Conservation (phyloP, 1,140 invertebrate genomes). For the Drosophila mauritiana region DNA sequence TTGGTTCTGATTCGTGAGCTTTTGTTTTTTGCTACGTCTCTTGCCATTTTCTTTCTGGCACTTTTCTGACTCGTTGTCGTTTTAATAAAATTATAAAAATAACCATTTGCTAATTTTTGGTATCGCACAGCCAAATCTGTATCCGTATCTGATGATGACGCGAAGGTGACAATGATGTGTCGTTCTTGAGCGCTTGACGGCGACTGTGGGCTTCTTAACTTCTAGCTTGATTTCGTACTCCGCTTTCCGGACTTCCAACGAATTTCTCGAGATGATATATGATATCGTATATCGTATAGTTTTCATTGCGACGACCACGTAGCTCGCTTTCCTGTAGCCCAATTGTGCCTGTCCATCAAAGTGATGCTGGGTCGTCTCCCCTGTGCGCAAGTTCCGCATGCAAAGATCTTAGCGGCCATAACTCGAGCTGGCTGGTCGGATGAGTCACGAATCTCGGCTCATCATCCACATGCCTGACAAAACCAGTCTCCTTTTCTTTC, state of each 20-base stretch:
- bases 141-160: constrained; percentile 40
- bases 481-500: constrained; percentile 26
- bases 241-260: constrained; percentile 25
- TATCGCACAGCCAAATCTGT: constrained; percentile 52
- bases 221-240: constrained; percentile 2
- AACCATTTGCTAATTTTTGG: constrained; percentile 74
- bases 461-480: neutral
- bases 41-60: constrained; percentile 43
- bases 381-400: constrained; percentile 19
- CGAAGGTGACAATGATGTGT: constrained; percentile 43
- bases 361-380: constrained; percentile 25
- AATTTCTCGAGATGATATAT: constrained; percentile 46
- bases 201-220: constrained; percentile 33
- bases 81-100: constrained; percentile 80
- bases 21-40: constrained; percentile 39
- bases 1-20: constrained; percentile 28
- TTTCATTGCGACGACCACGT: constrained; percentile 12
- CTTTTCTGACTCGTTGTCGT: constrained; percentile 58
- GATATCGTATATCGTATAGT: constrained; percentile 38
- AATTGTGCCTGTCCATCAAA: constrained; percentile 50
- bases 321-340: constrained; percentile 29
- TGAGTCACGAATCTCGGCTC: constrained; percentile 33
- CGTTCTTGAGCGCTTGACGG: constrained; percentile 32
- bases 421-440: constrained; percentile 20
- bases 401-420: constrained; percentile 39